These are phyloP conservation scores for Teleiodes luculella DNA, from an alignment of 2,888 invertebrate species.

Conservation along the genomic window DNA sequence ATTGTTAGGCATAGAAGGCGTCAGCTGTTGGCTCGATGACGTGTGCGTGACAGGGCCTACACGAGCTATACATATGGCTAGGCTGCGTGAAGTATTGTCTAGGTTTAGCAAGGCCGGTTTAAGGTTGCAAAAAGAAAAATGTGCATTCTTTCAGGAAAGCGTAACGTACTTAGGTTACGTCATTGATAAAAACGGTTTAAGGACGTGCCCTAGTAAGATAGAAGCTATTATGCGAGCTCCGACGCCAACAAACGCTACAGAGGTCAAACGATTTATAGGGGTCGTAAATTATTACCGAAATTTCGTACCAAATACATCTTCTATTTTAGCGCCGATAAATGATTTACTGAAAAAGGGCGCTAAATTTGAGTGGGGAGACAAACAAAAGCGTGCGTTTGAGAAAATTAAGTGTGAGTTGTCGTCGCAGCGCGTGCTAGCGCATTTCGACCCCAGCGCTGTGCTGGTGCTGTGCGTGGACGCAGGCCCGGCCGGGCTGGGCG, in stretches of 20 bases:
- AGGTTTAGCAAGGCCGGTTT: constrained; percentile 9
- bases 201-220: background rate
- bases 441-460: constrained; percentile 18
- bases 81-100: constrained; percentile 8
- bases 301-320: constrained; percentile 23
- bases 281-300: constrained; percentile 10
- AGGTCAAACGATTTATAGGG: constrained; percentile 11
- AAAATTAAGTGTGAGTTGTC: constrained; percentile 14
- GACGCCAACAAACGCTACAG: constrained; percentile 1
- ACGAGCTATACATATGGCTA: constrained; percentile 3
- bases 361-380: constrained; percentile 19
- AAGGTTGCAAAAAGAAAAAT: constrained; percentile 6
- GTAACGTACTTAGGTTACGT: constrained; percentile 9
- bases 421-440: constrained; percentile 17
- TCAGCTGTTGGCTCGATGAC: constrained; percentile 11
- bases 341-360: constrained; percentile 15
- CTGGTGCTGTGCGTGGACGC: constrained; percentile 24
- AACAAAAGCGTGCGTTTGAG: constrained; percentile 10
- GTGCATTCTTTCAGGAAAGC: constrained; percentile 8
- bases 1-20: constrained; percentile 6
- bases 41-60: constrained; percentile 13
- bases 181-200: constrained; percentile 7
- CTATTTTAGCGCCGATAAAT: constrained; percentile 21
- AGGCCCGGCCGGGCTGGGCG: constrained; percentile 25
- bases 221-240: constrained; percentile 5